Conservation (phyloP, 2,797 vertebrate species). For the Smutsia gigantea region DNA sequence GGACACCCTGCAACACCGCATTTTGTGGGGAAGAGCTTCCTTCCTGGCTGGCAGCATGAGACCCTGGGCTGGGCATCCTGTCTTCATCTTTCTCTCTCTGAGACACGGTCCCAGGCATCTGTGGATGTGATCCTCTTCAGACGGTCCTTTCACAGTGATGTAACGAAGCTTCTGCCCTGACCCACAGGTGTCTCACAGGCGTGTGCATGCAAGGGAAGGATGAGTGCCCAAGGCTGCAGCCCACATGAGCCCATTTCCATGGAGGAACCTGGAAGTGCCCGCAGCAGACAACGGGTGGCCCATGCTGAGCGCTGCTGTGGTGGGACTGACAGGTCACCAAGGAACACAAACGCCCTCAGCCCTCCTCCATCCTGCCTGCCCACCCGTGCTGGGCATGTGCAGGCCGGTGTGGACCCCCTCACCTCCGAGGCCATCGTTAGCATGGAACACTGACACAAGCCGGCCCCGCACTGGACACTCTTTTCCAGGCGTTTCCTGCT, state of each 20-base stretch:
- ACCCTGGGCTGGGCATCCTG: slow-evolving; percentile 71
- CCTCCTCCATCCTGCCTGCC: not conserved
- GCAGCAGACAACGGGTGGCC: too few relatives aligned
- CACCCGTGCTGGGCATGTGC: too few relatives aligned
- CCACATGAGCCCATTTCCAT: not conserved
- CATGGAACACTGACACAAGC: too few relatives aligned
- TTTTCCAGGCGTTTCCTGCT: accelerated
- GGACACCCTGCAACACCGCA: too few relatives aligned
- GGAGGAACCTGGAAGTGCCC: accelerated
- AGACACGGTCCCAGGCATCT: not conserved
- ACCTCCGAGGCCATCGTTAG: too few relatives aligned
- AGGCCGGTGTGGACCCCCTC: too few relatives aligned
- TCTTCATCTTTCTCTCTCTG: not conserved
- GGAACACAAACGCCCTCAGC: too few relatives aligned
- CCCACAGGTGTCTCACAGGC: not conserved
- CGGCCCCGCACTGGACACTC: not conserved
- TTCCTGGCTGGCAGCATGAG: slow-evolving; percentile 69
- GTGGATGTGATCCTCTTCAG: not conserved
- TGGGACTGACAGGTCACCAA: too few relatives aligned
- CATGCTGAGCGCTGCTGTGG: not conserved
- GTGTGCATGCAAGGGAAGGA: not conserved
- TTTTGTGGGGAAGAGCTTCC: too few relatives aligned
- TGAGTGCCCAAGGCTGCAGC: not conserved
- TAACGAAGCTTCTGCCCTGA: accelerated
- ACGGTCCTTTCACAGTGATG: not conserved